These are phyloP conservation scores for Mercenaria mercenaria DNA, from an alignment of 1,140 invertebrate species.

Conservation along the genomic window DNA sequence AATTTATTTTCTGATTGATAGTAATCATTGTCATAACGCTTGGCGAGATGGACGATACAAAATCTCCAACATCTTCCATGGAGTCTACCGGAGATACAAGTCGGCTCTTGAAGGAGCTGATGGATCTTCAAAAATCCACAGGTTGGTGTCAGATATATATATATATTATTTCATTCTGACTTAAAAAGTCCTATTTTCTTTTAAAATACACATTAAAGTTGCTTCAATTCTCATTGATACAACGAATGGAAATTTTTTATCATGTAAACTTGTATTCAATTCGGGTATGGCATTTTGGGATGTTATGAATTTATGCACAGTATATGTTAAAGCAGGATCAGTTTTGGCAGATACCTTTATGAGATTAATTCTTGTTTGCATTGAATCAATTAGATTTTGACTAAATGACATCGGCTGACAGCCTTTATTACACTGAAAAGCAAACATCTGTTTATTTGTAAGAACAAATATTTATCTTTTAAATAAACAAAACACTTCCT, in stretches of 20 bases:
- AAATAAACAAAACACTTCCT: no score
- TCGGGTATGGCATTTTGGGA: not conserved
- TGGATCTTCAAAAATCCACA: slow-evolving; percentile 70
- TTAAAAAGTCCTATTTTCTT: not conserved
- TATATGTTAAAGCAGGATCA: not conserved
- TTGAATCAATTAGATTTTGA: no score
- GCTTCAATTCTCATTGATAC: no score
- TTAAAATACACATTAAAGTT: no score
- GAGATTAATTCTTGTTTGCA: no score
- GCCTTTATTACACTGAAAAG: no score
- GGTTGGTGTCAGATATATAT: slow-evolving; percentile 31
- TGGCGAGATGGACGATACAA: slow-evolving; percentile 56
- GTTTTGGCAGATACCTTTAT: no score
- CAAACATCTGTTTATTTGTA: no score
- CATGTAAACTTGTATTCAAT: not conserved
- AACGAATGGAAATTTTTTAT: no score
- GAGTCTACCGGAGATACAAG: slow-evolving; percentile 72
- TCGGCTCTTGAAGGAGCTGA: slow-evolving; percentile 72
- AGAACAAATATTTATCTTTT: no score
- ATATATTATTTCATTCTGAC: not conserved
- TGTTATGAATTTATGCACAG: not conserved
- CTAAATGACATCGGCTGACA: no score
- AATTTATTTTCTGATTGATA: not conserved
- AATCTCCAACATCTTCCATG: slow-evolving; percentile 65
- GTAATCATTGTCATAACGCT: not conserved